These are phyloP conservation scores for Origma solitaria DNA, from an alignment of 2,113 vertebrate species.

Conservation along the genomic window DNA sequence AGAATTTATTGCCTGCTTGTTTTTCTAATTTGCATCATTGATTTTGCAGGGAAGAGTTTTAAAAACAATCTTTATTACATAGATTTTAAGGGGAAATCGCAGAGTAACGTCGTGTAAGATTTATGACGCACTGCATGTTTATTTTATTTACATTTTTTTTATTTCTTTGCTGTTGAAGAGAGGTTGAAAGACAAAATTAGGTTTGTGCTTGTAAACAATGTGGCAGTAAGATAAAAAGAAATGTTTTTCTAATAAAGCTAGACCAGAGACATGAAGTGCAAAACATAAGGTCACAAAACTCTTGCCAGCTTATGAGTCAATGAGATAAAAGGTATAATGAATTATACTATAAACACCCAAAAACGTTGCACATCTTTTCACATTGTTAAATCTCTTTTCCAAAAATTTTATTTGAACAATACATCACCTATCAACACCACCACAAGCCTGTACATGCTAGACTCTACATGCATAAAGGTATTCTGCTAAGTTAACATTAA, in stretches of 20 bases:
- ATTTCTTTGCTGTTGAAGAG: constrained; percentile 74
- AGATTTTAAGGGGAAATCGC: constrained; percentile 80
- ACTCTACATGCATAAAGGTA: not conserved
- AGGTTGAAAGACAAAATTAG: constrained; percentile 78
- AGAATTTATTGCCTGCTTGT: constrained; percentile 98
- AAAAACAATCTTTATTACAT: constrained; percentile 89
- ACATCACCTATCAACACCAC: constrained; percentile 40
- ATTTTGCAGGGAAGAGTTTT: constrained; percentile 90
- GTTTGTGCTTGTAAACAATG: constrained; percentile 74
- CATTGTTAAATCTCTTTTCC: constrained; percentile 63
- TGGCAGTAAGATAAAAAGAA: constrained; percentile 74
- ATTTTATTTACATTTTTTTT: constrained; percentile 89
- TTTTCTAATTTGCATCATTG: constrained; percentile 99
- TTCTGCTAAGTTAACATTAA: not conserved
- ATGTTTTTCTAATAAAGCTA: constrained; percentile 72
- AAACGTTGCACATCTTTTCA: constrained; percentile 50
- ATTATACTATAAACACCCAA: constrained; percentile 68
- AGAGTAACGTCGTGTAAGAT: constrained; percentile 80
- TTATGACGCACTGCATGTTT: constrained; percentile 77
- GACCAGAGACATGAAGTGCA: constrained; percentile 61
- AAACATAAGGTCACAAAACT: constrained; percentile 69
- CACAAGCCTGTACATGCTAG: not conserved
- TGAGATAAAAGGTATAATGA: constrained; percentile 74
- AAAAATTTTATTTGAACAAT: constrained; percentile 68
- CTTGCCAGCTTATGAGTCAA: constrained; percentile 67